Base-by-base conservation (phyloP, 2,888 invertebrate genomes). In the Drosophila parthenogenetica region DNA sequence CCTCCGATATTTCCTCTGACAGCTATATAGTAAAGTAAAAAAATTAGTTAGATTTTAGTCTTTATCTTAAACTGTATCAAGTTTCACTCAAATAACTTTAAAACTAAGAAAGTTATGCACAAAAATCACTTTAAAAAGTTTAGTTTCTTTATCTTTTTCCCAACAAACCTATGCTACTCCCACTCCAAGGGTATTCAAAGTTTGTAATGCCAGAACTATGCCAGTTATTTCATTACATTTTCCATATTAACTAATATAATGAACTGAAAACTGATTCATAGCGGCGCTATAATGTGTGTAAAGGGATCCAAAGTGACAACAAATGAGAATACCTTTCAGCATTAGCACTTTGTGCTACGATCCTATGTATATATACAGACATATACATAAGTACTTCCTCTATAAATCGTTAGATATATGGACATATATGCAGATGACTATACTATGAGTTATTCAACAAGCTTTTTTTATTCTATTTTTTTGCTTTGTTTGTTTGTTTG, bases 271-370 rank as follows among this genome's bases (percentile, higher is more conserved):
- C 35, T 69, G 69, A 69, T 49, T 60, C 68, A 68, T 53, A 13
- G 13, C 25, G 14, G 25, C 37, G 11, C 42, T 32, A 32, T 32
- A 42, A 43, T 54, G 54, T 29, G 42, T 50, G 57, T 59, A 73
- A 73, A 69, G 65, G 66, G 58, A 75, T 49, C 35, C 49, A 32
- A 57, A 68, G 45, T 53, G 37, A 76, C 32, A 55, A 55, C 17
- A 19, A 49, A 46, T 32, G 29, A 17, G 11, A 64, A 45, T 72
- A 63, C 49, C 76, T 68, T 60, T 75, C 74, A 76, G 32, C 72
- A 68, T 22, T 51, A 59, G 59, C 74, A 75, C 76, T 75, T 76
- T 60, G 13, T 32, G 39, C 4, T 13, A 22, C 37, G 48, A n/a
- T 37, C 37, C 51, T 37, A 45, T 25, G 53, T 42, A 54, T 35